phyloP scores from a whole-genome alignment of 1,140 invertebrate genomes.

The Pentalonia nigronervosa region DNA sequence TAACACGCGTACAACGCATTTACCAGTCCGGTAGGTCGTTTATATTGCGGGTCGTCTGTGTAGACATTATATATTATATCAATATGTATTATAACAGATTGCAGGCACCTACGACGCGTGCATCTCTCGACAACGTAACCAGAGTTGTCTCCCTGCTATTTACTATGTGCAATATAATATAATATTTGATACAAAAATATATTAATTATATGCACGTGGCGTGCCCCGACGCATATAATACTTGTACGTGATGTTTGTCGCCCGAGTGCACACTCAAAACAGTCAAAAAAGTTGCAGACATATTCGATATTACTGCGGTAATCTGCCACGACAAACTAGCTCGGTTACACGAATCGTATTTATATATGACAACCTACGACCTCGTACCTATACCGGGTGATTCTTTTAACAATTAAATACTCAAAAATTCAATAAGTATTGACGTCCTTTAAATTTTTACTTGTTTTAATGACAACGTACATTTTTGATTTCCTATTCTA shows the following conservation, averaged over 20 bases:
- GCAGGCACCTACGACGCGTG: not conserved
- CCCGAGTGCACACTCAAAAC: not conserved
- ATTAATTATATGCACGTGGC: not conserved
- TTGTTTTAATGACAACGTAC: not conserved
- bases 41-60: not conserved
- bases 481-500: not conserved
- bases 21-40: conserved; percentile 18
- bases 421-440: not conserved
- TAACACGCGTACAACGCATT: not conserved
- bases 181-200: too few relatives aligned
- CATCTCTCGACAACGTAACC: too few relatives aligned
- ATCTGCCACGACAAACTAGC: not conserved
- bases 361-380: not conserved
- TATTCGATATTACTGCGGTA: not conserved
- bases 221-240: not conserved
- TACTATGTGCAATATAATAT: not conserved
- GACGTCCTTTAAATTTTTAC: not conserved
- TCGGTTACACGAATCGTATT: not conserved
- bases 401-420: not conserved
- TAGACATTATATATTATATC: not conserved
- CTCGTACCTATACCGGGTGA: not conserved
- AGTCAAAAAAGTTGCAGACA: not conserved
- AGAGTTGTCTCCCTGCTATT: not conserved
- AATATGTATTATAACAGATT: not conserved
- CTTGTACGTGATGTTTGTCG: not conserved